A percentile compares a stretch with the other conserved stretches of the same genome.
Conservation (phyloP, 2,797 vertebrate genomes). For the Crypturellus tataupa region DNA sequence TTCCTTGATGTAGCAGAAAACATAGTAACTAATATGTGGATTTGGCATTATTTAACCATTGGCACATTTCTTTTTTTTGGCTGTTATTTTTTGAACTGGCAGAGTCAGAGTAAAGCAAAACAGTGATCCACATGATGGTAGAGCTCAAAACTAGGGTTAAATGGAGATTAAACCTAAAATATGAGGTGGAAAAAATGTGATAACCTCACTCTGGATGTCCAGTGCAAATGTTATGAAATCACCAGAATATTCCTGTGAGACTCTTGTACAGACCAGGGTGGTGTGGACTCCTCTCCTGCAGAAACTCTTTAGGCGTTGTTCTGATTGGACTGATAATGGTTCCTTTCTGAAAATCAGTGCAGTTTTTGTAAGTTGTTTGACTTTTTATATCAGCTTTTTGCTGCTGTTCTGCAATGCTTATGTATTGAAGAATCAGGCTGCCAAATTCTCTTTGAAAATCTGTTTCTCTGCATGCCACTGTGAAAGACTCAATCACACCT, state of each 20-base stretch:
- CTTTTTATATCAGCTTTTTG: fast-evolving
- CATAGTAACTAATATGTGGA: neutral
- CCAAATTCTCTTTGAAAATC: neutral
- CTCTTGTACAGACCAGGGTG: neutral
- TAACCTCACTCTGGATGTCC: neutral
- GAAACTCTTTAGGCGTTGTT: neutral
- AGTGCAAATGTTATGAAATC: neutral
- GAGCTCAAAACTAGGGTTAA: neutral
- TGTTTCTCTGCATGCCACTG: neutral
- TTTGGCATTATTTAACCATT: conserved; percentile 21
- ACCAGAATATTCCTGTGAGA: neutral
- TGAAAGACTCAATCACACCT: neutral
- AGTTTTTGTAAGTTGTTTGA: neutral
- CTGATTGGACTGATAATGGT: neutral
- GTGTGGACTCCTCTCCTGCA: neutral
- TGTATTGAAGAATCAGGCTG: neutral
- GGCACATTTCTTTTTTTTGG: neutral
- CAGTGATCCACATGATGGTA: neutral
- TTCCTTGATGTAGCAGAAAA: conserved; percentile 11
- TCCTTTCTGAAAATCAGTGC: neutral
- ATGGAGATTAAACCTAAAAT: neutral
- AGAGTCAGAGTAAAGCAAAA: neutral
- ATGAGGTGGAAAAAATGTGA: neutral
- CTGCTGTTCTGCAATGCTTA: neutral
- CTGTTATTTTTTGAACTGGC: neutral